Base-by-base conservation (phyloP, 2,888 invertebrate species). In the Eupithecia subfuscata region DNA sequence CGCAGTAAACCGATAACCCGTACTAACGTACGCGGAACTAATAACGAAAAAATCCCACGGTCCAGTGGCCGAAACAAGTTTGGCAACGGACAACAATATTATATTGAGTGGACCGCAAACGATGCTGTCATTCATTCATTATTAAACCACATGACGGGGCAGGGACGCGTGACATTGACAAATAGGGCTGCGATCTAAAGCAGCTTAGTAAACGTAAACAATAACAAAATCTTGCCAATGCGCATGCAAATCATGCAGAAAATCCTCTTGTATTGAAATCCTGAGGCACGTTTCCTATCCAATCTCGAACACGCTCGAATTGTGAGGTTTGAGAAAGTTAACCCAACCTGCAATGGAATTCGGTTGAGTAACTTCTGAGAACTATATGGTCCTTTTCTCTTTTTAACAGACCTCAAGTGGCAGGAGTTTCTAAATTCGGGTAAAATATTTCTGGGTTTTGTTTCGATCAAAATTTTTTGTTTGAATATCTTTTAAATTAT, bases 11-110 rank as follows among this genome's bases (percentile, higher is more conserved):
- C 71, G 76, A 80, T 78, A 76, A 78, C 73, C 77, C 75, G 76
- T 73, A 75, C 76, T 80, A 81, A 87, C 84, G 84, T 80, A 88
- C 84, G 84, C 89, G 88, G 87, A 91, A 90, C 88, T 90, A 88
- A 89, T 86, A 87, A 85, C 86, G 84, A 85, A 88, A 86, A 88
- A 87, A 87, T 90, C 90, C 88, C 86, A 90, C 88, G 87, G 85
- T 85, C 86, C 87, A 85, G 74, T 83, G 88, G 84, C 85, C 83
- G 83, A 86, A 90, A 90, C 91, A 82, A 88, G 89, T 90, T 90
- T 87, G 81, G 82, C 82, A 84, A 83, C 80, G 83, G 84, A 85
- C 82, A 83, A 83, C 83, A 85, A 84, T 80, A 80, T 77, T 78
- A 84, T 80, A 80, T 77, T 78, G 79, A 73, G 73, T 69, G 77